Evolutionary conservation across 1,140 invertebrate genomes (phyloP), one percentile per base, ranked within the genome.

Genomic region (Caenorhabditis inopinata): DNA sequence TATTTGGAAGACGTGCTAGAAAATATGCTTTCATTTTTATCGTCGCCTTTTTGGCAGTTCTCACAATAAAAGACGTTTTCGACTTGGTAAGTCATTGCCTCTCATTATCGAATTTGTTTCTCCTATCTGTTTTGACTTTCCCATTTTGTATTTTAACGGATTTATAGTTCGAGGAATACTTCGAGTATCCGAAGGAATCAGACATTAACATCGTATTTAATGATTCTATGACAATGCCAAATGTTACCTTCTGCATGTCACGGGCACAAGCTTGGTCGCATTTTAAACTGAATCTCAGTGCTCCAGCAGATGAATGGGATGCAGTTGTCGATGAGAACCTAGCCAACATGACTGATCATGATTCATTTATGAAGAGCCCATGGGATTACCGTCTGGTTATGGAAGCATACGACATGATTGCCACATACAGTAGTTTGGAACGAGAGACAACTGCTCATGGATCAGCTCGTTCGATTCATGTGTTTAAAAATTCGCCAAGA

Each of bases 1-100:
- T 85, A 25, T 80, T 75, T n/a, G 82, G 85, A 11, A 81, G 83
- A 80, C 80, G 76, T 51, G 75, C 86, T 25, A 79, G 80, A 47
- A 82, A 87, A 74, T 85, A 82, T 58, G 86, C 82, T 12, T 87
- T 88, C 76, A 85, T 87, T 79, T 84, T 88, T 48, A 88, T 88
- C 38, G 84, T 88, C 53, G 82, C 82, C 21, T 85, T 88, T 49
- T 42, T 88, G 12, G 87, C 87, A 14, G 83, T 79, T 38, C 76
- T 88, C 27, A 88, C 87, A 2, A 49, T 88, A 14, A 86, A 87
- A 74, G 87, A 88, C 75, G 85, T 88, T 14, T 48, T 84, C 21
- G 80, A 85, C 14, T 77, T 88, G 82, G 86, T 87, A 79, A 83
- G 75, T 82, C 21, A 35, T 76, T 38, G n/a, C 51, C 32, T 75